These are phyloP conservation scores for Tethea ocularis DNA, from an alignment of 2,888 invertebrate genomes.

Conservation along the genomic window DNA sequence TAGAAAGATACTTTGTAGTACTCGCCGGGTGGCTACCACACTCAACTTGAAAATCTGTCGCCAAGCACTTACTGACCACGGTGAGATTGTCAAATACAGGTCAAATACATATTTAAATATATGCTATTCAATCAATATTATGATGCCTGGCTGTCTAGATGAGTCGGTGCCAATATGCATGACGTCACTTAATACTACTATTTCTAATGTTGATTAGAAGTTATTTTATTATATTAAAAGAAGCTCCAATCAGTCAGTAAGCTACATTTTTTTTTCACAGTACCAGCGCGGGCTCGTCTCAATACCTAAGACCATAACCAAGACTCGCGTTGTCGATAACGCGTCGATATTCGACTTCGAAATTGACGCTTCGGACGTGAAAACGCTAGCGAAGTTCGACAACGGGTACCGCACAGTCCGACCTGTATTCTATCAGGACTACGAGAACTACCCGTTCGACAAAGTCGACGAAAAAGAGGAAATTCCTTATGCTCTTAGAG, in stretches of 20 bases:
- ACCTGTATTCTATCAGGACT: constrained; percentile 47
- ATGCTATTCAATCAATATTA: too few relatives aligned
- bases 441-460: constrained; percentile 53
- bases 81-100: too few relatives aligned
- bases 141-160: too few relatives aligned
- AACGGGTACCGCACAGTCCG: constrained; percentile 45
- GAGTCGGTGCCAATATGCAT: too few relatives aligned
- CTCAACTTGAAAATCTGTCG: too few relatives aligned
- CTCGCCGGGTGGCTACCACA: too few relatives aligned
- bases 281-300: constrained; percentile 55
- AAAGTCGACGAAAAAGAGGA: constrained; percentile 27
- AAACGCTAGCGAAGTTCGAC: constrained; percentile 46
- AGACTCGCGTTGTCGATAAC: constrained; percentile 53
- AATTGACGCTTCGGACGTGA: constrained; percentile 39
- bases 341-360: constrained; percentile 63
- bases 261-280: constrained; percentile 32
- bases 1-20: too few relatives aligned
- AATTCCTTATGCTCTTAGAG: constrained; percentile 34
- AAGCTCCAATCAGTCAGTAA: too few relatives aligned
- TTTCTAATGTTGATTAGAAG: too few relatives aligned
- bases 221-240: too few relatives aligned
- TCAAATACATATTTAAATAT: neutral
- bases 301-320: constrained; percentile 61
- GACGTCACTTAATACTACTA: too few relatives aligned
- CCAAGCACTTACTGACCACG: too few relatives aligned